These are phyloP conservation scores for Rhynchomys soricoides DNA, from an alignment of 2,113 vertebrate genomes.

Conservation along the genomic window DNA sequence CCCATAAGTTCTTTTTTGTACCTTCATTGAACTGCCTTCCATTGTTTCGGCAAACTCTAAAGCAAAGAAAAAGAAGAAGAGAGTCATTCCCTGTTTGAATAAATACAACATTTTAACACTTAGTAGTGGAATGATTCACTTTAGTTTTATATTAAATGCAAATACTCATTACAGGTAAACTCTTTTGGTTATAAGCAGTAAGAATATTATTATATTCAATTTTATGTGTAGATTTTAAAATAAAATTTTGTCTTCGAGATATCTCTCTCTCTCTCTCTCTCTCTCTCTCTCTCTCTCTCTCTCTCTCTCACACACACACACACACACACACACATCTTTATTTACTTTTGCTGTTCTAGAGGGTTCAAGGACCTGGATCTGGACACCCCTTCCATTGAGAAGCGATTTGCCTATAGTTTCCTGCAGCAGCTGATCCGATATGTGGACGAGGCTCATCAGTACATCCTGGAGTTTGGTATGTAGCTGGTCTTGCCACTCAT, in stretches of 20 bases:
- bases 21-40: background rate
- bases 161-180: background rate
- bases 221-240: background rate
- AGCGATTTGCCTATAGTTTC: constrained; percentile 96
- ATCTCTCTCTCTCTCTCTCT: too few relatives aligned
- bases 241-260: background rate
- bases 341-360: constrained; percentile 83
- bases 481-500: rapidly evolving
- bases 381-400: constrained; percentile 96
- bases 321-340: background rate
- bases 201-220: background rate
- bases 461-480: constrained; percentile 95
- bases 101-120: background rate
- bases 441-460: constrained; percentile 95
- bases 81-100: background rate
- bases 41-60: background rate
- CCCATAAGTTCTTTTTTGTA: background rate
- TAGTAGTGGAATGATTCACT: background rate
- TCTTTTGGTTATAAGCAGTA: background rate
- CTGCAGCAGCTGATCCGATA: constrained; percentile 96
- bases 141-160: background rate
- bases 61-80: background rate
- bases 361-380: constrained; percentile 94
- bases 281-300: too few relatives aligned
- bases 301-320: too few relatives aligned